Base-by-base conservation (phyloP, 2,797 vertebrate genomes). In the Phrynocephalus vlangalii region DNA sequence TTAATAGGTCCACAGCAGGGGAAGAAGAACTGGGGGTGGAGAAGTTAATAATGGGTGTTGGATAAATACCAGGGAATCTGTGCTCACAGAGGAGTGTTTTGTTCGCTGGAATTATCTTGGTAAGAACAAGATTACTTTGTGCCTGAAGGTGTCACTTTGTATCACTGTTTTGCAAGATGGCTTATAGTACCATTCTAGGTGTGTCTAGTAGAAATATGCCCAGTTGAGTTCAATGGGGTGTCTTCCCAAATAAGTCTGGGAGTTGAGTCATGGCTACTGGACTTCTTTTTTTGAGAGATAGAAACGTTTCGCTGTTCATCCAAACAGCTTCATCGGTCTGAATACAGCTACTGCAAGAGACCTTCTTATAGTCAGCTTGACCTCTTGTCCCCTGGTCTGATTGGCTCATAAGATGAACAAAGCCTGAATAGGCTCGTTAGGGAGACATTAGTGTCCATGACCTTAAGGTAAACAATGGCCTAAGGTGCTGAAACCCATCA, bases 21-120 rank as follows among this genome's bases (percentile, higher is more conserved):
- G 81, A 33, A 26, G 33, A 83, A 50, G 3, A 66, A 28, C 24
- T 38, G 22, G 24, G 38, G 18, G 33, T 28, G 11, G 5, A 60
- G 33, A 33, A 50, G 56, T 78, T 71, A 5, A 26, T 1, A 48
- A 87, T 73, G 52, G 18, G 71, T 77, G 44, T 3, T 75, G 20
- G 79, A 90, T 86, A 70, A 90, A 66, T 83, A 85, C 70, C 84
- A 44, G 77, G 72, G 26, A 72, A 66, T 4, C 16, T 30, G 56
- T 13, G 85, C 71, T 92, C 88, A 89, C 82, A 75, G 68, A 68
- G 38, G 24, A 71, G 75, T 8, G 56, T 60, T 10, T 80, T 89
- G 84, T 13, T 56, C 86, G 52, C 56, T 85, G n/a, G 8, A 66
- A 82, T 88, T 87, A 76, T 92, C 88, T 86, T 82, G 88, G 81